Evolutionary conservation across 2,888 invertebrate species (phyloP).

Genomic region (Isotomurus palustris): DNA sequence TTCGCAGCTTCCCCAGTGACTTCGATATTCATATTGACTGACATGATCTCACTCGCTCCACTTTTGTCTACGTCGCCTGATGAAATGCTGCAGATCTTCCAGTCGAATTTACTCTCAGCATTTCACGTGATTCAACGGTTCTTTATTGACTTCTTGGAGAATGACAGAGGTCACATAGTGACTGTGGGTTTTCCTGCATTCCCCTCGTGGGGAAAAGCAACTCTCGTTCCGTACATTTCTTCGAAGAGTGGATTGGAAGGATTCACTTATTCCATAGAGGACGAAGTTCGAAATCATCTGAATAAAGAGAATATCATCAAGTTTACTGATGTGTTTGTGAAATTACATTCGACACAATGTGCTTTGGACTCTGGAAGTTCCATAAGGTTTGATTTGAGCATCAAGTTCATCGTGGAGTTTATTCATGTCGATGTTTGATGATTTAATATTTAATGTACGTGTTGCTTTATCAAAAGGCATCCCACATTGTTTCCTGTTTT

Average conservation of each 20-base stretch:
- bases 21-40: no score
- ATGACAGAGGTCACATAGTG: background rate
- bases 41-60: no score
- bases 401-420: no score
- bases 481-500: background rate
- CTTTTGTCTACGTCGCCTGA: background rate
- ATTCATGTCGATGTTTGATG: no score
- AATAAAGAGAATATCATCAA: no score
- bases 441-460: background rate
- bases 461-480: background rate
- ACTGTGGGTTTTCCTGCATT: background rate
- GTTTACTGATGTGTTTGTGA: no score
- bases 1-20: no score
- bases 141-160: background rate
- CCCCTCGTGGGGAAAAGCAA: background rate
- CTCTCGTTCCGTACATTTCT: background rate
- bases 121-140: background rate
- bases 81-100: background rate
- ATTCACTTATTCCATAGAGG: background rate
- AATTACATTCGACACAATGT: no score
- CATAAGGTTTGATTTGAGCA: no score
- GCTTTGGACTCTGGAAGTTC: no score
- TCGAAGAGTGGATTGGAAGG: background rate
- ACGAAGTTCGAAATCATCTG: constrained; percentile 1
- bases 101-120: background rate